Evolutionary conservation across 2,888 invertebrate genomes (phyloP).

Genomic region (Nephrotoma appendiculata): DNA sequence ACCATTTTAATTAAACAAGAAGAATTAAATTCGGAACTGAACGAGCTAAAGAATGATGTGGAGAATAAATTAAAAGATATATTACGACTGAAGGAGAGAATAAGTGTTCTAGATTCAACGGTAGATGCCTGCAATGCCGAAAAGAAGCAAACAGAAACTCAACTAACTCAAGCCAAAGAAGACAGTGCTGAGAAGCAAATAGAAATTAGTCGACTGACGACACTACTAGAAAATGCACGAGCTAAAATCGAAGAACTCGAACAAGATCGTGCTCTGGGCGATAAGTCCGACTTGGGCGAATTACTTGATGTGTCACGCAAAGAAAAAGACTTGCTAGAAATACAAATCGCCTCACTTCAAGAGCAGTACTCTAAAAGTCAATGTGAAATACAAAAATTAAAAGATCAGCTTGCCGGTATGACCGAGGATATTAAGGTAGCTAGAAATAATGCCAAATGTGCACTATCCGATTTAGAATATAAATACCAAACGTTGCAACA

Average conservation of each 20-base stretch:
- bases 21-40: constrained; percentile 57
- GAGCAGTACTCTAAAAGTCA: constrained; percentile 54
- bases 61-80: constrained; percentile 48
- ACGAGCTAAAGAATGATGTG: constrained; percentile 43
- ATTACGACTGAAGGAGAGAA: constrained; percentile 51
- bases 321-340: constrained; percentile 60
- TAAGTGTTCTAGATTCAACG: constrained; percentile 53
- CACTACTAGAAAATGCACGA: constrained; percentile 68
- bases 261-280: constrained; percentile 48
- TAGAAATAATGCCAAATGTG: constrained; percentile 76
- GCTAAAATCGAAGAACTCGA: constrained; percentile 65
- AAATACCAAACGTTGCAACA: constrained; percentile 57
- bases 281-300: constrained; percentile 57
- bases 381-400: constrained; percentile 49
- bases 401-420: constrained; percentile 49
- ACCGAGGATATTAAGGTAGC: constrained; percentile 63
- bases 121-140: constrained; percentile 62
- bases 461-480: constrained; percentile 69
- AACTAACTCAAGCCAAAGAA: constrained; percentile 56
- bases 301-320: constrained; percentile 49
- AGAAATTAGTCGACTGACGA: constrained; percentile 62
- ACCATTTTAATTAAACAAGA: constrained; percentile 58
- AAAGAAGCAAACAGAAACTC: constrained; percentile 56
- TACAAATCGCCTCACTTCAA: constrained; percentile 48
- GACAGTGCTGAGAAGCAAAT: constrained; percentile 60